Evolutionary conservation across 2,888 invertebrate species (phyloP), one percentile per base, ranked within the genome.

Genomic region (Cheilosia soror): DNA sequence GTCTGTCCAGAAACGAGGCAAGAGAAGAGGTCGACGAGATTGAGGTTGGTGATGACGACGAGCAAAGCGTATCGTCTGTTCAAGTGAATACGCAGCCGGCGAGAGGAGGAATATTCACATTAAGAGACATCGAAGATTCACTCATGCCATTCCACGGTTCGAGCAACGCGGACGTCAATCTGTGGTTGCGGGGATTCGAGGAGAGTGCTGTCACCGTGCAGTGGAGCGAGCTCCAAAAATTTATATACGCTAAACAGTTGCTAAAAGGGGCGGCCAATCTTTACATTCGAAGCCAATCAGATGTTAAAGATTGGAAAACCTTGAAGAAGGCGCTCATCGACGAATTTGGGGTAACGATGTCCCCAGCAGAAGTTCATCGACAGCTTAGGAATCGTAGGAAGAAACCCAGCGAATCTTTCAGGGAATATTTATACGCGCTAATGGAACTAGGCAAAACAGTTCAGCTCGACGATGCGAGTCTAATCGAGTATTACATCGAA

Each of bases 401-500:
- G 47, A 69, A 55, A 7, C 60, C 58, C 5, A 25, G 25, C 5
- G 76, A 76, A 71, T 68, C 62, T 2, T 49, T 63, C 13, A 13
- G 71, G 2, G 73, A 78, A 47, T 87, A 82, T 66, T 33, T 81
- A 15, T 86, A 86, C 13, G 25, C 47, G 0, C 31, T 81, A 20
- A 72, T 73, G 58, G 77, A 86, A 27, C 49, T 83, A 11, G 77
- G 58, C 9, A 77, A 69, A 47, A 60, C 73, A 29, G 53, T 86
- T 25, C 13, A 62, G 20, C 29, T 87, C 11, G 86, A 87, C 47
- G 81, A 82, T 4, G 49, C 29, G 15, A 87, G 86, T 33, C 53
- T 80, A 25, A 80, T 86, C 6, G 71, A 84, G 20, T 84, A 84
- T 58, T 84, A 79, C 31, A 44, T 79, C 3, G 69, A 86, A 15